These are phyloP conservation scores for Sphenopsis melanotis DNA, from an alignment of 2,797 vertebrate genomes.

Conservation along the genomic window DNA sequence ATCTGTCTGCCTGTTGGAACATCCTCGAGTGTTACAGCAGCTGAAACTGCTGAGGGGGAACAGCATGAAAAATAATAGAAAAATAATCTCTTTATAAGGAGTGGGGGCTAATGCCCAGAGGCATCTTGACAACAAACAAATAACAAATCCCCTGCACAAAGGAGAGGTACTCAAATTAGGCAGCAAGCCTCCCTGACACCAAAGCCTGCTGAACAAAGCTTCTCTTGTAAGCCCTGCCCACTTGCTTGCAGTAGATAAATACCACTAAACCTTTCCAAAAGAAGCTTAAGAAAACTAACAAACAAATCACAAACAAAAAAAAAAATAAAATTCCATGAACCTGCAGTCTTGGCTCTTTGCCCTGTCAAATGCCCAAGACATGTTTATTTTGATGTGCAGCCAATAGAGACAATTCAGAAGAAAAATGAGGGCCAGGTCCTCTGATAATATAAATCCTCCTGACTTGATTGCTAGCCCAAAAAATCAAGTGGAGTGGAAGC, in stretches of 20 bases:
- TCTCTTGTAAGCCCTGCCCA: conserved; percentile 26
- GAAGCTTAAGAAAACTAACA: not conserved
- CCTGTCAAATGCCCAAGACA: not conserved
- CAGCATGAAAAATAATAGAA: conserved; percentile 7
- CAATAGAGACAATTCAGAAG: not conserved
- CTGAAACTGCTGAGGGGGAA: conserved; percentile 10
- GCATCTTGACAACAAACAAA: conserved; percentile 43
- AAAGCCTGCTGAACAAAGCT: conserved; percentile 36
- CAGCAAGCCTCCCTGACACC: not conserved
- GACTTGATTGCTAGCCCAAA: not conserved
- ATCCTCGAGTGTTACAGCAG: not conserved
- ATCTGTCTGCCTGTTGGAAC: not conserved
- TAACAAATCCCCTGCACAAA: conserved; percentile 30
- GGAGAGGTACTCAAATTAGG: conserved; percentile 31
- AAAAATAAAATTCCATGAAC: not conserved
- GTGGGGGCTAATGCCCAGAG: conserved; percentile 16
- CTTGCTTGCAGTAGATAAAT: conserved; percentile 42
- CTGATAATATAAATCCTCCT: not conserved
- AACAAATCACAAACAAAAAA: not conserved
- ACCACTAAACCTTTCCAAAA: conserved; percentile 24
- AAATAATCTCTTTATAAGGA: conserved; percentile 47
- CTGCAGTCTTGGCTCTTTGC: not conserved
- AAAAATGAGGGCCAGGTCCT: not conserved
- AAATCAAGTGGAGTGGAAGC: not conserved
- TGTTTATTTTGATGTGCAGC: not conserved